These are phyloP conservation scores for Eupithecia subumbrata DNA, from an alignment of 2,888 invertebrate species.

Conservation along the genomic window DNA sequence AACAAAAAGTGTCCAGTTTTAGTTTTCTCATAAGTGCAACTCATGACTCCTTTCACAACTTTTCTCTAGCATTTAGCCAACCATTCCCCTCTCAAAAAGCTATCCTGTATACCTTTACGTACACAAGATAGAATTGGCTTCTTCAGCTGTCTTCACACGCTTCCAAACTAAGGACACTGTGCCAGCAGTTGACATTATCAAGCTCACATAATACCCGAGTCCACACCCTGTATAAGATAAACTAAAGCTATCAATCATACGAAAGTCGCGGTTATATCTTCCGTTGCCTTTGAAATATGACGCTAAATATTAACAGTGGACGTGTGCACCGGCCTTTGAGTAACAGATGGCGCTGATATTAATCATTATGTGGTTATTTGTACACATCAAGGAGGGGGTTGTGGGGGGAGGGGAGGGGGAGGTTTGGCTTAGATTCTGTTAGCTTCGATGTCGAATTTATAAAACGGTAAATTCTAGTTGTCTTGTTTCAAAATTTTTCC, in stretches of 20 bases:
- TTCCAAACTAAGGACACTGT: not conserved
- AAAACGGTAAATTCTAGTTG: not conserved
- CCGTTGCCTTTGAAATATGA: conserved; percentile 47
- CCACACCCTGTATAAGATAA: conserved; percentile 33
- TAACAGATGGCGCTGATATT: conserved; percentile 44
- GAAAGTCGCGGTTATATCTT: conserved; percentile 43
- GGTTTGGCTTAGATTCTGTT: not conserved
- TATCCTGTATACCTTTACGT: too few relatives aligned
- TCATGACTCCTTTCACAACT: too few relatives aligned
- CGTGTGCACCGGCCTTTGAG: conserved; percentile 36
- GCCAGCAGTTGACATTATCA: not conserved
- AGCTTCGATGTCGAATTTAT: conserved; percentile 1
- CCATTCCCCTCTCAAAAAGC: too few relatives aligned
- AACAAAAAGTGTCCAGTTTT: too few relatives aligned
- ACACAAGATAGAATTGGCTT: not conserved
- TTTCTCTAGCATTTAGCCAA: too few relatives aligned
- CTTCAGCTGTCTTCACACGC: not conserved
- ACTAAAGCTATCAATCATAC: conserved; percentile 42
- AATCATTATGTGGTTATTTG: conserved; percentile 40
- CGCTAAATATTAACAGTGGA: conserved; percentile 48
- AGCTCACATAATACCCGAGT: conserved; percentile 5
- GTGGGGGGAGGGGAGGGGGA: not conserved
- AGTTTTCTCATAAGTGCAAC: too few relatives aligned
- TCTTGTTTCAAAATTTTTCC: not conserved
- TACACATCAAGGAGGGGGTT: conserved; percentile 20